These are phyloP conservation scores for Drosophila lacicola DNA, from an alignment of 2,888 invertebrate genomes.

Conservation along the genomic window DNA sequence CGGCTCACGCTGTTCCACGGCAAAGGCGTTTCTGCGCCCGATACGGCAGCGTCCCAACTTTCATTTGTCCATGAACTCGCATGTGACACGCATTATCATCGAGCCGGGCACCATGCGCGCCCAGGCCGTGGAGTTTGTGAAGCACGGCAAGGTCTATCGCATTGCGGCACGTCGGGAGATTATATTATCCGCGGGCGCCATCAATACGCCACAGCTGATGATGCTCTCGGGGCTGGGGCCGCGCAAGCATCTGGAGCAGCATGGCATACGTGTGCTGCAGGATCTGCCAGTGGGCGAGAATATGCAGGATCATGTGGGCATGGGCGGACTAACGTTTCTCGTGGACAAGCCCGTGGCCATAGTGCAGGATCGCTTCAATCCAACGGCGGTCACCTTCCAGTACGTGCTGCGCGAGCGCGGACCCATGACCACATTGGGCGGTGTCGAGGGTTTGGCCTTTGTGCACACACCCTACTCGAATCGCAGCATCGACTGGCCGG, in stretches of 20 bases:
- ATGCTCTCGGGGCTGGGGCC: conserved; percentile 96
- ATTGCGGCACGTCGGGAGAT: conserved; percentile 93
- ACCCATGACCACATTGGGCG: conserved; percentile 94
- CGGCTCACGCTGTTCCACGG: conserved; percentile 93
- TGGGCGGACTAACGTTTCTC: conserved; percentile 88
- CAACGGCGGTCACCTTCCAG: conserved; percentile 92
- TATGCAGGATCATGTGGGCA: conserved; percentile 94
- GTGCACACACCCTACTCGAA: conserved; percentile 94
- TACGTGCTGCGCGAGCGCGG: conserved; percentile 92
- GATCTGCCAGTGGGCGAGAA: conserved; percentile 93
- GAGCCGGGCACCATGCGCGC: conserved; percentile 91
- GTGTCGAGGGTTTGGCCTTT: conserved; percentile 94
- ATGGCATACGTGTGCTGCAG: conserved; percentile 90
- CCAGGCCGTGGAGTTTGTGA: conserved; percentile 92
- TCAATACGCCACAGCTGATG: conserved; percentile 95
- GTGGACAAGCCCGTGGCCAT: conserved; percentile 94
- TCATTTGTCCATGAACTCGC: conserved; percentile 92
- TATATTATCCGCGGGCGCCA: conserved; percentile 94
- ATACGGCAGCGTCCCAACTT: conserved; percentile 91
- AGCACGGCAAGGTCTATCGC: conserved; percentile 89
- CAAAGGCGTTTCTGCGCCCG: conserved; percentile 94
- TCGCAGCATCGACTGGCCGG: conserved; percentile 91
- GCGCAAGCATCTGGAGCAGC: conserved; percentile 88
- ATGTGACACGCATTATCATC: conserved; percentile 91
- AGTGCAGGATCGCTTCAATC: conserved; percentile 91